A percentile compares a stretch with the other conserved stretches of the same genome.
Evolutionary conservation across 2,888 invertebrate species (phyloP).

Genomic region (Clusia tigrina): DNA sequence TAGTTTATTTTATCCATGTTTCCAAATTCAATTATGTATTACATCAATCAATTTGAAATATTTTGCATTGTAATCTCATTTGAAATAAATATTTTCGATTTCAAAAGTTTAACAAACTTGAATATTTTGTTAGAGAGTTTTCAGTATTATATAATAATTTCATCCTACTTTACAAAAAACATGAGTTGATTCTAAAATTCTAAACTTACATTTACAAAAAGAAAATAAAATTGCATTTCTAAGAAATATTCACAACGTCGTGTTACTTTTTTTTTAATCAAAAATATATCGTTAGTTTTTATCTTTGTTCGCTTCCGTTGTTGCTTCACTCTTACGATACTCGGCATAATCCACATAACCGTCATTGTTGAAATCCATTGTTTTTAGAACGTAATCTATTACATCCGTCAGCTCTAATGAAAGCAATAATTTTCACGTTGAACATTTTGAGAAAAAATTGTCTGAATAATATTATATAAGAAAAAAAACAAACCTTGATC

Average conservation of each 20-base stretch:
- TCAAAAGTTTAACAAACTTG: too few species aligned
- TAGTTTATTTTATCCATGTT: not conserved
- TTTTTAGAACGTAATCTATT: constrained; percentile 71
- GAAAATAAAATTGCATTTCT: not conserved
- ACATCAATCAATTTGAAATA: too few species aligned
- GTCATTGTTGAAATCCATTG: constrained; percentile 76
- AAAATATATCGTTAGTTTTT: not conserved
- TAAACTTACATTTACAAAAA: not conserved
- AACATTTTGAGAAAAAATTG: too few species aligned
- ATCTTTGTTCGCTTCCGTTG: constrained; percentile 21
- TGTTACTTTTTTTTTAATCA: not conserved
- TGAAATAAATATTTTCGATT: too few species aligned
- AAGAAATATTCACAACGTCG: not conserved
- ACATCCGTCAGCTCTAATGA: too few species aligned
- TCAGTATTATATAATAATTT: too few species aligned
- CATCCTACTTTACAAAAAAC: too few species aligned
- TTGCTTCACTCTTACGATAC: constrained; percentile 64
- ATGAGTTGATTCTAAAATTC: too few species aligned
- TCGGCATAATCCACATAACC: constrained; percentile 77
- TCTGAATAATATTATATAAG: too few species aligned
- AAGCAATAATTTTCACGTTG: too few species aligned
- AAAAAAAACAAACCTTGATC: constrained; percentile 71
- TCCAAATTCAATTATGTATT: too few species aligned
- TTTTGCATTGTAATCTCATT: not conserved
- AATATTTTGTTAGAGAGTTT: too few species aligned